Evolutionary conservation across 2,888 invertebrate genomes (phyloP).

Genomic region (Andrena marginata): DNA sequence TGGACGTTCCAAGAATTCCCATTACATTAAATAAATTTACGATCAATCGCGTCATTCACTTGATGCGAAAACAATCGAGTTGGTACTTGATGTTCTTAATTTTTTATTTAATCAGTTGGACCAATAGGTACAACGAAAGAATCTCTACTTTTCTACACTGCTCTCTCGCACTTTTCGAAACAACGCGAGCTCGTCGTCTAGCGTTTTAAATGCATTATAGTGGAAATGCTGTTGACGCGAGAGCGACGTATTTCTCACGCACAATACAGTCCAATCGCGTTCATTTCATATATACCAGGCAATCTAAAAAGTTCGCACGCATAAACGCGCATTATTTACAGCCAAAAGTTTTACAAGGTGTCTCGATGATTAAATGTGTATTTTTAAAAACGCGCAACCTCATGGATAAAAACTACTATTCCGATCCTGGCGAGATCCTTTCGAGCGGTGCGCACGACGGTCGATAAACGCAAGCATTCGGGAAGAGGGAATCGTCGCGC

Average conservation of each 20-base stretch:
- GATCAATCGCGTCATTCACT: too few relatives aligned
- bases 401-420: slow-evolving; percentile 80
- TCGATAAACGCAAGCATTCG: slow-evolving; percentile 83
- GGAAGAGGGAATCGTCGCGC: slow-evolving; percentile 82
- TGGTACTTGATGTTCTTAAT: too few relatives aligned
- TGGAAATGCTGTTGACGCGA: too few relatives aligned
- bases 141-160: too few relatives aligned
- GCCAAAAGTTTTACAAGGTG: neutral
- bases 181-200: too few relatives aligned
- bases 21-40: neutral
- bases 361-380: neutral
- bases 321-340: too few relatives aligned
- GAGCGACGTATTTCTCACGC: too few relatives aligned
- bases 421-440: slow-evolving; percentile 80
- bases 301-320: neutral
- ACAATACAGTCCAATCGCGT: neutral
- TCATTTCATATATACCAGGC: neutral
- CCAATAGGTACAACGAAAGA: too few relatives aligned
- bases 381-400: neutral
- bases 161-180: too few relatives aligned
- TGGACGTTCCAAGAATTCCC: neutral
- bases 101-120: too few relatives aligned
- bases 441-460: slow-evolving; percentile 82
- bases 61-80: too few relatives aligned
- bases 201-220: too few relatives aligned